Conservation (phyloP, 2,113 vertebrate genomes). For the Oncorhynchus masou region DNA sequence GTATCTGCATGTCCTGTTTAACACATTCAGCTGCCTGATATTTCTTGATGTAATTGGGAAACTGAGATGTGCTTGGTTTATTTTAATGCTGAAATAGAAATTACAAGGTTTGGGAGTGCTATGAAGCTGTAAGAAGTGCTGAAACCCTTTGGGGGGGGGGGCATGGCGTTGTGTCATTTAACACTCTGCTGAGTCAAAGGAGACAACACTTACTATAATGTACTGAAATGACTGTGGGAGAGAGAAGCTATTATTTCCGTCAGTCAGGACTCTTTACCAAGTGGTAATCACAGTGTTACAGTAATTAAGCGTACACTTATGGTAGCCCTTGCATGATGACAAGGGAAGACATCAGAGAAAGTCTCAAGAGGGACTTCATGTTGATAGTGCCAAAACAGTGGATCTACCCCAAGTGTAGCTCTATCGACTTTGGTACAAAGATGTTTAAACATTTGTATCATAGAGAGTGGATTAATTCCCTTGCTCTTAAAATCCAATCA, state of each 20-base stretch:
- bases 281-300: not conserved
- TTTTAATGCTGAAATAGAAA: slow-evolving; percentile 39
- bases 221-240: not conserved
- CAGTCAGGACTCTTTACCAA: not conserved
- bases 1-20: slow-evolving; percentile 15
- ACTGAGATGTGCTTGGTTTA: not conserved
- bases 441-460: not conserved
- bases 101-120: slow-evolving; percentile 38
- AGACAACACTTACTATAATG: not conserved
- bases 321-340: not conserved
- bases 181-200: not conserved
- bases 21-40: too few relatives aligned
- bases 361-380: not conserved
- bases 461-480: not conserved
- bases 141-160: not conserved
- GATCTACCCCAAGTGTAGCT: not conserved
- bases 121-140: slow-evolving; percentile 9
- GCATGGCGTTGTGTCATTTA: not conserved
- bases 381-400: not conserved
- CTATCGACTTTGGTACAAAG: not conserved
- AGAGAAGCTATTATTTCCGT: not conserved
- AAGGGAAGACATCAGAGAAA: not conserved
- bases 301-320: too few relatives aligned
- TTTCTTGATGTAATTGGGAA: too few relatives aligned
- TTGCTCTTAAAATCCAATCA: too few relatives aligned